These are phyloP conservation scores for Tiliacea citrago DNA, from an alignment of 2,888 invertebrate genomes.

Conservation along the genomic window DNA sequence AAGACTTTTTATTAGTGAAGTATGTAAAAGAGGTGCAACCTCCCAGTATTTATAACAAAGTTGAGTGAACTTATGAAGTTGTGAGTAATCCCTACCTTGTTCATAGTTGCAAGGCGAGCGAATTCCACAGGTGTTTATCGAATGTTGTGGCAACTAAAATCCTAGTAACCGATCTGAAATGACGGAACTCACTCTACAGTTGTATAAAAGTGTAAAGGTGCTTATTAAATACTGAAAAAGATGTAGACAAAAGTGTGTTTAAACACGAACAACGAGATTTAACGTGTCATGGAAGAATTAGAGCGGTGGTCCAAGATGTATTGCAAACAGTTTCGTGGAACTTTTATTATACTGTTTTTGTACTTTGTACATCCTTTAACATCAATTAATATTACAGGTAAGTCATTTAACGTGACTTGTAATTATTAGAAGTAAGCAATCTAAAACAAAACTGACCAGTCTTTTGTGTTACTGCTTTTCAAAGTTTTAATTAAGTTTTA, in stretches of 20 bases:
- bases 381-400: conserved; percentile 82
- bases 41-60: conserved; percentile 78
- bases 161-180: conserved; percentile 85
- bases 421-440: neutral
- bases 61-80: conserved; percentile 87
- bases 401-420: conserved; percentile 51
- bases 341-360: conserved; percentile 73
- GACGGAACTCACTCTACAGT: conserved; percentile 45
- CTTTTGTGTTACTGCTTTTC: conserved; percentile 22
- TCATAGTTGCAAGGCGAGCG: conserved; percentile 77
- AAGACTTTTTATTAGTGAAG: conserved; percentile 15
- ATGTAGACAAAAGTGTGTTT: conserved; percentile 64
- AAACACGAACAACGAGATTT: conserved; percentile 57
- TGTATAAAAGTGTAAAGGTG: conserved; percentile 50
- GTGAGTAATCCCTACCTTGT: conserved; percentile 74
- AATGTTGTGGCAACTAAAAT: conserved; percentile 86
- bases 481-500: conserved; percentile 24
- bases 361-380: conserved; percentile 66
- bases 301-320: conserved; percentile 86
- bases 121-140: conserved; percentile 86
- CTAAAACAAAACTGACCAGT: neutral
- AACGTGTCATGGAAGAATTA: conserved; percentile 86
- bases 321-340: conserved; percentile 74
- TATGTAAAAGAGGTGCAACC: conserved; percentile 57
- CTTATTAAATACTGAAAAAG: conserved; percentile 40